Evolutionary conservation across 1,140 invertebrate species (phyloP), one percentile per base, ranked within the genome.

Genomic region (Hycleus phaleratus): DNA sequence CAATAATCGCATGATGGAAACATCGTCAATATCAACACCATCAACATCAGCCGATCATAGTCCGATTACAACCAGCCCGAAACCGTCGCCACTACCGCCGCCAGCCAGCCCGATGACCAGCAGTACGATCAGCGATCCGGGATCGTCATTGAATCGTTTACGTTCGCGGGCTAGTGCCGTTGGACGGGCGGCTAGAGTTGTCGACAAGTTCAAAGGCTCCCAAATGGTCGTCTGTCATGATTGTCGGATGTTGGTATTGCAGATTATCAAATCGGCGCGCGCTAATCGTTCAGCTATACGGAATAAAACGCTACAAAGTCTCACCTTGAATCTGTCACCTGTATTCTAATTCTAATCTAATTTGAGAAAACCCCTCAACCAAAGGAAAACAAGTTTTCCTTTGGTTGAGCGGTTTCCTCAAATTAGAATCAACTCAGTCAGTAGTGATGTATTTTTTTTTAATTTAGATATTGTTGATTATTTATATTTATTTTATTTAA

Each of bases 201-300:
- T 69, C 2, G 52, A 65, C 39, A 56, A 62, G 43, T 59, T 65
- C 6, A 62, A 66, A 51, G 64, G 60, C 18, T 65, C 67, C 10
- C 67, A 68, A 52, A 67, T 73, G 67, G 60, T 87, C 38, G 91
- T 96, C 12, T 97, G 93, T 73, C 85, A 91, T 69, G 93, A 96
- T 77, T 97, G 94, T 76, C 93, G 93, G 71, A 86, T 88, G 6
- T 91, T 97, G 87, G 88, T 96, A 38, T 81, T 92, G 60, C 90
- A 95, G 75, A 94, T 95, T 68, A 94, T 95, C 66, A 88, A 89
- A 74, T 88, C 87, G 10, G 89, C 88, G 6, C 82, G 87, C 66
- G 86, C 85, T 40, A 87, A 84, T 49, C 82, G 88, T 56, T 83
- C 87, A 46, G 87, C 86, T 44, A 87, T 85, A 61, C 79, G 88